phyloP scores from a whole-genome alignment of 2,888 invertebrate species.

The Ganaspis brasiliensis region DNA sequence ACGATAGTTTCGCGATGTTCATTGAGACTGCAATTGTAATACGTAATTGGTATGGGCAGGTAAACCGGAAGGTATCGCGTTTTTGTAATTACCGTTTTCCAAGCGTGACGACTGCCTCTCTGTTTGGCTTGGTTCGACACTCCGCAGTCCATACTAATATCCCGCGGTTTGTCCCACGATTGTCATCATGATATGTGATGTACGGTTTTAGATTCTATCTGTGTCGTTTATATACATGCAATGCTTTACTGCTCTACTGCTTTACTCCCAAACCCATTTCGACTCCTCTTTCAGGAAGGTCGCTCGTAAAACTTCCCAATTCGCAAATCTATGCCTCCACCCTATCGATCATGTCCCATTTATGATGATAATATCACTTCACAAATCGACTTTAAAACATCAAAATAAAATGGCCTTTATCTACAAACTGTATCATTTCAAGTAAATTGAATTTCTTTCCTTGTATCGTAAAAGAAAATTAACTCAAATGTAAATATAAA shows the following conservation, averaged over 20 bases:
- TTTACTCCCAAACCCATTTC: slow-evolving; percentile 63
- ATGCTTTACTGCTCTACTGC: no score
- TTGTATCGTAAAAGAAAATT: background rate
- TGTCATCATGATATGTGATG: slow-evolving; percentile 68
- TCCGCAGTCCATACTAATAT: slow-evolving; percentile 27
- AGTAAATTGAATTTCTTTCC: background rate
- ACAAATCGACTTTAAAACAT: background rate
- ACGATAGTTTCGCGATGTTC: slow-evolving; percentile 44
- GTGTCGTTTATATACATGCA: slow-evolving; percentile 62
- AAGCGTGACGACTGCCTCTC: slow-evolving; percentile 51
- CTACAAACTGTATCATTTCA: no score
- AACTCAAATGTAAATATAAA: background rate
- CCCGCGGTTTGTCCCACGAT: slow-evolving; percentile 30
- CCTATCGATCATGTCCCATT: slow-evolving; percentile 7
- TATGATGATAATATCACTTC: background rate
- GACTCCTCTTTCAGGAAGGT: slow-evolving; percentile 54
- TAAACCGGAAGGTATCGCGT: slow-evolving; percentile 60
- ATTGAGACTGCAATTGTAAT: slow-evolving; percentile 53
- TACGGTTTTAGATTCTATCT: slow-evolving; percentile 68
- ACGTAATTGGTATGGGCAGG: slow-evolving; percentile 59
- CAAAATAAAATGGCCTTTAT: background rate
- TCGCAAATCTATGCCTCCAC: slow-evolving; percentile 24
- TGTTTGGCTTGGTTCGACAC: slow-evolving; percentile 42
- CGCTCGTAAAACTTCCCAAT: slow-evolving; percentile 21
- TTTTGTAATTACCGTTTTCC: slow-evolving; percentile 66